Evolutionary conservation across 2,113 vertebrate species (phyloP).

Genomic region (Stigmatopora argus): DNA sequence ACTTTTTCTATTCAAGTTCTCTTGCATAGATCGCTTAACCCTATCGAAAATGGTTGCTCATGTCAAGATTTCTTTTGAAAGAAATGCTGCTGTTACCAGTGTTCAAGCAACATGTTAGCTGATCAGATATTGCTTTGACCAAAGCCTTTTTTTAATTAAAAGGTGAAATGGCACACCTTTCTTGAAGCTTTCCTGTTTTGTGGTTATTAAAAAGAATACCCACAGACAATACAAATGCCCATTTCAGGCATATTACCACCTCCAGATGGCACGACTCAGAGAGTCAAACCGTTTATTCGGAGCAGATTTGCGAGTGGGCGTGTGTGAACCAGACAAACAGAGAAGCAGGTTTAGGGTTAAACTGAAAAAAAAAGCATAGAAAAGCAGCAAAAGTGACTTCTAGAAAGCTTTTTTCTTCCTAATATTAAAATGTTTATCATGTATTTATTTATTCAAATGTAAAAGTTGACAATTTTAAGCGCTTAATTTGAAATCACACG

Average conservation of each 20-base stretch:
- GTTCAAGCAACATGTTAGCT: background rate
- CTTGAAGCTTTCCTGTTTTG: background rate
- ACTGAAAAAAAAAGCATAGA: background rate
- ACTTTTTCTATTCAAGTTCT: background rate
- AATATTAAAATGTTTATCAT: background rate
- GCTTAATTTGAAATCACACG: background rate
- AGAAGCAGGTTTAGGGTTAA: background rate
- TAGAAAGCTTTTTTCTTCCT: background rate
- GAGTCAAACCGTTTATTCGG: slow-evolving; percentile 3
- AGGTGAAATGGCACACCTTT: background rate
- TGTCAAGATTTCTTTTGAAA: background rate
- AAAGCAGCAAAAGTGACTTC: background rate
- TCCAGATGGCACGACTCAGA: slow-evolving; percentile 1
- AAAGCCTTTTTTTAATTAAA: background rate
- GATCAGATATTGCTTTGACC: background rate
- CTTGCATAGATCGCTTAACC: background rate
- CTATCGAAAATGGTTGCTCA: background rate
- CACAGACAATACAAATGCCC: background rate
- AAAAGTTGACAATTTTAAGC: background rate
- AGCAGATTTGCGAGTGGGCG: background rate
- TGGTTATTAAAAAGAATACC: background rate
- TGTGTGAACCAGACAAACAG: background rate
- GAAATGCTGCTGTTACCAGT: background rate
- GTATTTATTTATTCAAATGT: background rate
- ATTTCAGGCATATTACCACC: background rate